These are phyloP conservation scores for Amphiprion ocellaris DNA, from an alignment of 2,113 vertebrate species.

Conservation along the genomic window DNA sequence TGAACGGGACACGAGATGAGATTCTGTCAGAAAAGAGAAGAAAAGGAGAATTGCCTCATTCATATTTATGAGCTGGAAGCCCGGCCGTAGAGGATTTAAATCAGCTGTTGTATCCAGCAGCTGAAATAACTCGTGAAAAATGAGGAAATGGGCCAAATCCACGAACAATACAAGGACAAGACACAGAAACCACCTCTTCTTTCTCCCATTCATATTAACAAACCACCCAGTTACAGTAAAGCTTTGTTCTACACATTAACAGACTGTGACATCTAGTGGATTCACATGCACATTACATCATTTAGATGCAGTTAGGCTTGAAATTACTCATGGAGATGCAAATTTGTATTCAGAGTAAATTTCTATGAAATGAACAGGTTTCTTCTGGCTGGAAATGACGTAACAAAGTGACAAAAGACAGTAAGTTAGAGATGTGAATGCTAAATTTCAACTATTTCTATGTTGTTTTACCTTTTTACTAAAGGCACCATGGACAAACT, in stretches of 20 bases:
- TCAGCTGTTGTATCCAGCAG: background rate
- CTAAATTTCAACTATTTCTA: too few species aligned
- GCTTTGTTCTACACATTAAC: background rate
- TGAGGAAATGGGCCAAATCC: background rate
- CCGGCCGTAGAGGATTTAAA: background rate
- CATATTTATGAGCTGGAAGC: conserved; percentile 30
- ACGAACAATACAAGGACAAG: background rate
- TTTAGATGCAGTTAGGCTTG: too few species aligned
- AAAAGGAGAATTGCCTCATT: conserved; percentile 8
- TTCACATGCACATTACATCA: conserved; percentile 1
- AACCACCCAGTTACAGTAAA: too few species aligned
- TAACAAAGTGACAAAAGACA: too few species aligned
- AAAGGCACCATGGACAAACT: too few species aligned
- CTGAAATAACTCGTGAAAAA: background rate
- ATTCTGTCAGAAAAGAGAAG: background rate
- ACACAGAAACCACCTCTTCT: background rate
- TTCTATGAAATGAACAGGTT: too few species aligned
- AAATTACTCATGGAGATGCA: too few species aligned
- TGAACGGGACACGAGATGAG: conserved; percentile 1
- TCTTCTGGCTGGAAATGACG: too few species aligned
- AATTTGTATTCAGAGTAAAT: too few species aligned
- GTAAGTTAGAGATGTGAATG: too few species aligned
- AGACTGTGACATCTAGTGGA: conserved; percentile 51
- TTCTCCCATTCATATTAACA: background rate
- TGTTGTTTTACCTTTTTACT: too few species aligned